phyloP scores from a whole-genome alignment of 2,797 vertebrate genomes.

The Pangasius djambal region DNA sequence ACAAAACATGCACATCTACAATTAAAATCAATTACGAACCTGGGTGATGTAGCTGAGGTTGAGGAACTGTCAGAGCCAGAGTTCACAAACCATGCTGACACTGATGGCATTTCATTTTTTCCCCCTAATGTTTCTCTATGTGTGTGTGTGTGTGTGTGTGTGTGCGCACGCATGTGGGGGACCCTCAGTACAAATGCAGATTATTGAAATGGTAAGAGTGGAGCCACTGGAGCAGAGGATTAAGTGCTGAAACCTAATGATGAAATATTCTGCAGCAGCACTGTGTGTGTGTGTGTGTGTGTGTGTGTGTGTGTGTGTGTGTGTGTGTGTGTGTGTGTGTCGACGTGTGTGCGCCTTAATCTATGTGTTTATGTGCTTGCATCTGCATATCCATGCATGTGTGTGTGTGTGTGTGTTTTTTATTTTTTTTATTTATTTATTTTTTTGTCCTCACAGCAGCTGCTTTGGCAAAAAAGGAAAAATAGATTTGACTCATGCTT shows the following conservation, averaged over 20 bases:
- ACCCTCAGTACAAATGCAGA: conserved; percentile 71
- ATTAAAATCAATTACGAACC: not conserved
- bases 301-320: conserved; percentile 47
- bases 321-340: conserved; percentile 22
- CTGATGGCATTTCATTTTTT: not conserved
- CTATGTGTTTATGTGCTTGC: conserved; percentile 36
- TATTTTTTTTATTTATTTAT: no score
- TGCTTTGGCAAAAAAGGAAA: conserved; percentile 39
- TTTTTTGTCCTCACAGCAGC: conserved; percentile 52
- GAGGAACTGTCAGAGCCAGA: not conserved
- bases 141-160: conserved; percentile 43
- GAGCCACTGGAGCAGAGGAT: conserved; percentile 82
- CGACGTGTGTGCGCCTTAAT: not conserved
- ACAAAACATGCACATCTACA: not conserved
- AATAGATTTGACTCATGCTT: not conserved
- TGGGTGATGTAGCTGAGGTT: not conserved
- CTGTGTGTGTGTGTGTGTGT: conserved; percentile 39
- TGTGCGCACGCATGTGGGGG: not conserved
- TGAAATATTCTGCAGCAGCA: conserved; percentile 75
- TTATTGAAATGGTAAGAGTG: conserved; percentile 77
- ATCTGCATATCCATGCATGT: conserved; percentile 56
- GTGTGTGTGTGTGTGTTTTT: conserved; percentile 45
- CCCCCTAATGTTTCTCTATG: not conserved
- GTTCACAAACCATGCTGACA: not conserved
- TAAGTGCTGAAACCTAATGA: conserved; percentile 83